These are phyloP conservation scores for Ceramica pisi DNA, from an alignment of 2,888 invertebrate species.

Conservation along the genomic window DNA sequence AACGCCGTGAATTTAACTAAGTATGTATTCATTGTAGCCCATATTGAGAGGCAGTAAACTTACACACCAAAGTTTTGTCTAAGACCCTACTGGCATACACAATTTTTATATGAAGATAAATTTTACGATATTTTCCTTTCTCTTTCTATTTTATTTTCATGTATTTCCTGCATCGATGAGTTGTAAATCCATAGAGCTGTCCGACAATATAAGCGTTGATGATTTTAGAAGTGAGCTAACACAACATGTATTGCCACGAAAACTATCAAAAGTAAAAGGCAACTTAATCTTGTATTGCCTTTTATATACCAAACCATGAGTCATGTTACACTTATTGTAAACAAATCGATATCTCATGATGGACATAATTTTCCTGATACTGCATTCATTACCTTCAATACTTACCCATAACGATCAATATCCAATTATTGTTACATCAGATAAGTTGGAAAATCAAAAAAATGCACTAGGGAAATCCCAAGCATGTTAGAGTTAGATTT, in stretches of 20 bases:
- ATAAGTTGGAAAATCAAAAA: background rate
- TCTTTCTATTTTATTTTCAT: background rate
- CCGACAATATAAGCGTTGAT: background rate
- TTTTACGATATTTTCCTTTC: background rate
- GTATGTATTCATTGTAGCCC: background rate
- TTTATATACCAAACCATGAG: conserved; percentile 20
- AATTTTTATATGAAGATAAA: background rate
- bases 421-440: conserved; percentile 10
- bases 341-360: conserved; percentile 6
- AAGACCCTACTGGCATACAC: no score
- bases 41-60: background rate
- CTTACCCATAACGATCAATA: background rate
- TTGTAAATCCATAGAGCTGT: no score
- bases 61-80: background rate
- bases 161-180: background rate
- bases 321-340: background rate
- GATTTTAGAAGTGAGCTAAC: background rate
- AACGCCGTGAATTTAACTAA: background rate
- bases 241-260: no score
- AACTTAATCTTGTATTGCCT: background rate
- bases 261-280: background rate
- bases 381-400: background rate
- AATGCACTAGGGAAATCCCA: conserved; percentile 3
- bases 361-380: conserved; percentile 18
- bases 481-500: background rate